Evolutionary conservation across 2,888 invertebrate genomes (phyloP).

Genomic region (Drosophila anomelani): DNA sequence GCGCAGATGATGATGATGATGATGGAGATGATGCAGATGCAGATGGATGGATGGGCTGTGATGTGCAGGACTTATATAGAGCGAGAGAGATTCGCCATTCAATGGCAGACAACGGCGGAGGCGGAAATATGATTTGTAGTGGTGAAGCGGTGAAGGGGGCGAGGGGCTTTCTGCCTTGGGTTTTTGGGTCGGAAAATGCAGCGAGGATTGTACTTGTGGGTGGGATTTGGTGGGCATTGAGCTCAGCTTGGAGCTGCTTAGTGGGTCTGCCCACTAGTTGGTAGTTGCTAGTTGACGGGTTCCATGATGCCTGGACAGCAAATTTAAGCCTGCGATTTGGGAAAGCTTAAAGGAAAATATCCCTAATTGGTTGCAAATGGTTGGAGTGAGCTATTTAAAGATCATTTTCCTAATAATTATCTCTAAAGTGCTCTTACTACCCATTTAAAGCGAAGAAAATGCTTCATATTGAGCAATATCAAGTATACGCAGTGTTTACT

Average conservation of each 20-base stretch:
- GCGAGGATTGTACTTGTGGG: constrained; percentile 21
- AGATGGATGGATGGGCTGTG: constrained; percentile 20
- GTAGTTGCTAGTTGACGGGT: constrained; percentile 57
- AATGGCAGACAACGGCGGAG: constrained; percentile 39
- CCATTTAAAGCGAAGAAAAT: neutral
- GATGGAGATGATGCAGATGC: constrained; percentile 30
- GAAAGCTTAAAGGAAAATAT: neutral
- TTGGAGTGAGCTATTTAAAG: too few species aligned
- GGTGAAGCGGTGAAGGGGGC: neutral
- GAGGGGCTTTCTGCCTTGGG: constrained; percentile 3
- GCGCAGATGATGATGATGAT: constrained; percentile 39
- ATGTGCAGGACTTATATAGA: constrained; percentile 15
- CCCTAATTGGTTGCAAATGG: neutral
- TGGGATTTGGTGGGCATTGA: constrained; percentile 19
- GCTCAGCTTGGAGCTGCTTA: constrained; percentile 29
- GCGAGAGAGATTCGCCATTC: constrained; percentile 18
- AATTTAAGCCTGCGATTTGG: neutral
- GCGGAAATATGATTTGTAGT: constrained; percentile 76
- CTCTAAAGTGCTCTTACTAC: rapidly evolving
- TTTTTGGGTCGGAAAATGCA: constrained; percentile 23
- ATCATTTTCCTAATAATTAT: neutral
- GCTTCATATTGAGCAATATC: neutral
- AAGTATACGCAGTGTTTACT: constrained; percentile 1
- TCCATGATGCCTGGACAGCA: constrained; percentile 22
- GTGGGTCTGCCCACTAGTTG: constrained; percentile 22